Evolutionary conservation across 1,140 invertebrate species (phyloP), one percentile per base, ranked within the genome.

Genomic region (Sesamia nonagrioides): DNA sequence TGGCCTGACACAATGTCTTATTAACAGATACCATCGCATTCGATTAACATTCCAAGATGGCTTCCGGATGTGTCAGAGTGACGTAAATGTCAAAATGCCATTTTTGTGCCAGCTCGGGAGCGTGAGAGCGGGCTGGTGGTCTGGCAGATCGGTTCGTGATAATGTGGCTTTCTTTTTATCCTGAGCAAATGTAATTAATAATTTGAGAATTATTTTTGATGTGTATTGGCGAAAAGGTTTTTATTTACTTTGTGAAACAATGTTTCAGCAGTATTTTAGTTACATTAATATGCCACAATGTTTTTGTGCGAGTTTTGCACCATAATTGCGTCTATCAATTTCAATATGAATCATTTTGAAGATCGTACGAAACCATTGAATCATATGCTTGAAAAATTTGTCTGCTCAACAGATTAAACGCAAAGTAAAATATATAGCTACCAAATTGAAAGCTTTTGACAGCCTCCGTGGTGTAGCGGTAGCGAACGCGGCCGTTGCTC

Each of bases 71-170:
- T 79, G 78, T 72, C 78, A 63, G 56, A 60, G 73, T 68, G 69
- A 61, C 75, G 89, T 88, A 88, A 91, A 91, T 91, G 91, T 91
- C 91, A 90, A 89, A 89, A 87, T 85, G 88, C 83, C 89, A 88
- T 86, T 86, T 89, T 85, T 82, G 82, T 87, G 73, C 73, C 78
- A 76, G 56, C 27, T 79, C 63, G 61, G 78, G 76, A 52, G 79
- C 83, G 85, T 89, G 87, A 85, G 85, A 85, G 35, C 76, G 37
- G 33, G 15, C 3, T 37, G 40, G 40, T 42, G 56, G 54, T 75
- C 56, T 35, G 33, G 21, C 15, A 61, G 40, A 48, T 48, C n/a
- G 40, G 18, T 2, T 9, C 6, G 8, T 75, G 35, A 75, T 74
- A 75, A 66, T 40, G 8, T 42, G 37, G 35, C 37, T 66, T 69